Evolutionary conservation across 2,113 vertebrate species (phyloP).

Genomic region (Theristicus caerulescens): DNA sequence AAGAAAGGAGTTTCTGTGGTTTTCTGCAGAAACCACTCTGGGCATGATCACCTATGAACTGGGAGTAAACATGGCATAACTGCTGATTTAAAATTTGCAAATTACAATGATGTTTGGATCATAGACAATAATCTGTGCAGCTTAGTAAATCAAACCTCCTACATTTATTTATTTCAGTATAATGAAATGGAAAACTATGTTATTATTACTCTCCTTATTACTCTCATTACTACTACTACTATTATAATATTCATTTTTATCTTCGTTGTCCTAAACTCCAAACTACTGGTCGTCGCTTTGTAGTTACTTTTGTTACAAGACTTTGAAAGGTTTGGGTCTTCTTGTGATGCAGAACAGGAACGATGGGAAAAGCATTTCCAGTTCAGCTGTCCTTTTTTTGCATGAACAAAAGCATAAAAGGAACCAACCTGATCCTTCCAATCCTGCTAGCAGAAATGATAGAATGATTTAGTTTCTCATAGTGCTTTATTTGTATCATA

Average conservation of each 20-base stretch:
- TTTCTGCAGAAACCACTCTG: not conserved
- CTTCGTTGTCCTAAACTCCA: not conserved
- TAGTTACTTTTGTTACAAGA: not conserved
- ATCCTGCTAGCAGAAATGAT: not conserved
- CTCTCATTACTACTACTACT: not conserved
- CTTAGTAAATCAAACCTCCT: not conserved
- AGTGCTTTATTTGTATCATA: conserved; percentile 6
- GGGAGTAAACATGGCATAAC: not conserved
- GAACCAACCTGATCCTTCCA: not conserved
- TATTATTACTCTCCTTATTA: too few species aligned
- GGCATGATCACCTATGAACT: not conserved
- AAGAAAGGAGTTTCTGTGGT: not conserved
- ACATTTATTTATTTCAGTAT: not conserved
- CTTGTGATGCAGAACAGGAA: not conserved
- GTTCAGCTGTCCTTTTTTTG: not conserved
- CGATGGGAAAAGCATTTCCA: not conserved
- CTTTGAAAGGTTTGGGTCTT: not conserved
- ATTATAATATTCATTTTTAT: not conserved
- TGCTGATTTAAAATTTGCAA: not conserved
- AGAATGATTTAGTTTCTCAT: conserved; percentile 13
- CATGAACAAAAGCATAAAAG: not conserved
- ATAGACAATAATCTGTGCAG: not conserved
- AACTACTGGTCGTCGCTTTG: not conserved
- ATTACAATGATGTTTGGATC: not conserved
- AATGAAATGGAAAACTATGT: not conserved